Conservation (phyloP, 2,797 vertebrate species). For the Cyprinella venusta region DNA sequence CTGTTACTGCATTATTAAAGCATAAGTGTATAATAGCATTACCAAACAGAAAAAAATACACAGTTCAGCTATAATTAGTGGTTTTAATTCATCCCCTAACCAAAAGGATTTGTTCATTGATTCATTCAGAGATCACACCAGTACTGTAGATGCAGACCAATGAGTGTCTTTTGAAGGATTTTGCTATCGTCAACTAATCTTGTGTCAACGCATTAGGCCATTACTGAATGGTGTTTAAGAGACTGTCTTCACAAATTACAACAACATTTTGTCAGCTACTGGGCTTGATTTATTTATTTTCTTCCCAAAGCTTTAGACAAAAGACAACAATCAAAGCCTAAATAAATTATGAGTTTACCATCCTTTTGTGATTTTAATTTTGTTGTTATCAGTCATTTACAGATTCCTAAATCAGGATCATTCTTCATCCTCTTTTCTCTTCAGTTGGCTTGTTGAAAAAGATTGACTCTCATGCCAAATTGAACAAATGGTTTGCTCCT, state of each 20-base stretch:
- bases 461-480: background rate
- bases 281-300: no score
- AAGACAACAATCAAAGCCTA: background rate
- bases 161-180: background rate
- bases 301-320: background rate
- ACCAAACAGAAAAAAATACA: no score
- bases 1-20: background rate
- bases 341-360: background rate
- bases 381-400: background rate
- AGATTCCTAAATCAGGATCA: background rate
- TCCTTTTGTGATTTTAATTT: background rate
- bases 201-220: background rate
- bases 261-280: background rate
- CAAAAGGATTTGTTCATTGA: background rate
- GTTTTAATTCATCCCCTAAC: background rate
- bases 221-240: background rate
- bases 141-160: background rate
- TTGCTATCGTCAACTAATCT: background rate
- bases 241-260: background rate
- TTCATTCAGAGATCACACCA: background rate
- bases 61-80: background rate
- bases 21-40: background rate
- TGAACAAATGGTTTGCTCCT: background rate
- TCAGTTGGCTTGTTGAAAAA: background rate
- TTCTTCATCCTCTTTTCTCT: background rate